phyloP scores from a whole-genome alignment of 2,888 invertebrate species.

The Papilio demoleus region DNA sequence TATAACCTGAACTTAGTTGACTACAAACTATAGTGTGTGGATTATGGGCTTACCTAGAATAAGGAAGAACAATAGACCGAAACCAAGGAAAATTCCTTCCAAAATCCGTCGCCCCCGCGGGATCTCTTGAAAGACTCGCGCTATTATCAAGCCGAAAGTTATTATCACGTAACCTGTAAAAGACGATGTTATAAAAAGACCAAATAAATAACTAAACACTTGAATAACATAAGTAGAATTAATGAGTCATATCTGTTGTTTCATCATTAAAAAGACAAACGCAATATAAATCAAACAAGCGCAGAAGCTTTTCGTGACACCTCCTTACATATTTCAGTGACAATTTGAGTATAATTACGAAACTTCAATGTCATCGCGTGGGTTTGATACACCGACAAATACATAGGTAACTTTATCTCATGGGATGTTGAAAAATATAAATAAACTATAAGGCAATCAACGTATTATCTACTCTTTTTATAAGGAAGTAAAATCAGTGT shows the following conservation, averaged over 20 bases:
- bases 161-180: constrained; percentile 86
- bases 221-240: too few relatives aligned
- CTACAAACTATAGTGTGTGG: background rate
- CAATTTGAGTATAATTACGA: background rate
- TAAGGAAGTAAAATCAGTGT: background rate
- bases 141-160: constrained; percentile 86
- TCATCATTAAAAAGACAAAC: background rate
- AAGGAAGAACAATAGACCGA: constrained; percentile 88
- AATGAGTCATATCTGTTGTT: background rate
- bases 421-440: background rate
- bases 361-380: background rate
- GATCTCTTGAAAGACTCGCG: constrained; percentile 86
- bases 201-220: too few relatives aligned
- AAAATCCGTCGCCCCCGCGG: constrained; percentile 84
- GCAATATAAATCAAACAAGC: background rate
- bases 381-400: background rate
- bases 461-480: background rate
- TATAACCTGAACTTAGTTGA: background rate
- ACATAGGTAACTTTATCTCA: background rate
- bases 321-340: background rate
- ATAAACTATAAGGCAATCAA: background rate
- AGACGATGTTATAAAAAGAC: constrained; percentile 5
- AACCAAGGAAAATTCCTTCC: constrained; percentile 87
- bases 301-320: background rate
- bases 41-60: constrained; percentile 80